Conservation (phyloP, 1,140 invertebrate genomes). For the Grapholita molesta region DNA sequence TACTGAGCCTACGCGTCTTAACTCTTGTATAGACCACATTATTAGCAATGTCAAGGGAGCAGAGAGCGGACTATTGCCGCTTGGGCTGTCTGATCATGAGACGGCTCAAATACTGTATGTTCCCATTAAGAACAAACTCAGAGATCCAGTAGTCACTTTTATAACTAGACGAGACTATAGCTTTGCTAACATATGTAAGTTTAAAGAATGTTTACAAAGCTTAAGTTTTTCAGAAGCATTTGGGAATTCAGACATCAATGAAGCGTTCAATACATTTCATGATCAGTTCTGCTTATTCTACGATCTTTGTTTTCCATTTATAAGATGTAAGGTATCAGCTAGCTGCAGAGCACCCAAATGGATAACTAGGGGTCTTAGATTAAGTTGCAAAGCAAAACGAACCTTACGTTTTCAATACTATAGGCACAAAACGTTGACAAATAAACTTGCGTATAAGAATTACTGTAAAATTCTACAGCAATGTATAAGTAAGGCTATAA, state of each 20-base stretch:
- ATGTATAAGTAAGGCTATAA: too few relatives aligned
- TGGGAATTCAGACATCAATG: background rate
- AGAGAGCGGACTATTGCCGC: background rate
- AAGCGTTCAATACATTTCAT: constrained; percentile 1
- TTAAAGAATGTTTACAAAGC: background rate
- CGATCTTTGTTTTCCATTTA: constrained; percentile 6
- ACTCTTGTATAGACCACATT: too few relatives aligned
- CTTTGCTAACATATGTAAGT: background rate
- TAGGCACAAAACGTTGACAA: background rate
- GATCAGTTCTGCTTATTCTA: background rate
- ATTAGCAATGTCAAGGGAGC: constrained; percentile 10
- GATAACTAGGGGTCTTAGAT: background rate
- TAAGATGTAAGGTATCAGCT: background rate
- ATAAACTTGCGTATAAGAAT: background rate
- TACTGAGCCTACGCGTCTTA: too few relatives aligned
- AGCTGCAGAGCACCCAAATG: background rate
- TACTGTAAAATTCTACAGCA: background rate
- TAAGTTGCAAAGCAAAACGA: background rate
- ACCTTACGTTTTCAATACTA: constrained; percentile 2
- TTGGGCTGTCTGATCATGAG: constrained; percentile 3
- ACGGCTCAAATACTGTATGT: background rate
- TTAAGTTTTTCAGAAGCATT: background rate
- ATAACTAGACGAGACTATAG: background rate
- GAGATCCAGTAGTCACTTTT: background rate
- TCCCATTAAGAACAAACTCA: background rate